Evolutionary conservation across 37 sponge, comb jelly and placozoan species (phyloP), one percentile per base, ranked within the genome.

Genomic region (Spongia lamella): DNA sequence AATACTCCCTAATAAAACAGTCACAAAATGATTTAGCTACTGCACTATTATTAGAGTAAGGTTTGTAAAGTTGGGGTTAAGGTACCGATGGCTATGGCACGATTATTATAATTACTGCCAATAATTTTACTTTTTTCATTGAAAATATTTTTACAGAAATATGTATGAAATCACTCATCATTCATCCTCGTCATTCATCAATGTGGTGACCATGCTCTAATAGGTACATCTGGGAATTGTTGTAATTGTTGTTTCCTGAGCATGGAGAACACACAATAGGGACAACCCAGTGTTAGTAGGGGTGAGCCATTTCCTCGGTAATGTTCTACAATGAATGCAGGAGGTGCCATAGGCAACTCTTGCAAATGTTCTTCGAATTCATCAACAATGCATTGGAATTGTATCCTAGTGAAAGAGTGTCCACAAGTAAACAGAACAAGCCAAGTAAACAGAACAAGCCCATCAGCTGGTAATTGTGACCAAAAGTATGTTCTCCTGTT

Each of bases 371-470:
- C 73, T 13, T 53, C 66, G 79, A 88, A 88, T 37, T 88, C 89
- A 0, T 43, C 31, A 14, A 88, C 21, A 47, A 79, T 43, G 52
- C 40, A 31, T 31, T 65, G 78, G 34, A 88, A 79, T 43, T 76
- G 75, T 1, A 38, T 32, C 79, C 69, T 43, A 13, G 84, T 47
- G 57, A 72, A 83, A 2, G 84, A 38, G 59, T 88, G 89, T 3
- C 84, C 84, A 60, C 89, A 88, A 26, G 89, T 68, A 65, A 88
- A 88, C 21, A 79, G 70, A 38, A 74, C 72, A 19, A 80, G 80
- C 54, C 89, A 88, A 26, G 89, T 68, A 65, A 88, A 88, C 21
- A 79, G 70, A 38, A 74, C 72, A 88, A 58, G 33, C 57, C 56
- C 22, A 47, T 26, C 29, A 38, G 32, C 70, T 69, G 47, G 47